These are phyloP conservation scores for Chrosomus eos DNA, from an alignment of 2,797 vertebrate genomes.

Conservation along the genomic window DNA sequence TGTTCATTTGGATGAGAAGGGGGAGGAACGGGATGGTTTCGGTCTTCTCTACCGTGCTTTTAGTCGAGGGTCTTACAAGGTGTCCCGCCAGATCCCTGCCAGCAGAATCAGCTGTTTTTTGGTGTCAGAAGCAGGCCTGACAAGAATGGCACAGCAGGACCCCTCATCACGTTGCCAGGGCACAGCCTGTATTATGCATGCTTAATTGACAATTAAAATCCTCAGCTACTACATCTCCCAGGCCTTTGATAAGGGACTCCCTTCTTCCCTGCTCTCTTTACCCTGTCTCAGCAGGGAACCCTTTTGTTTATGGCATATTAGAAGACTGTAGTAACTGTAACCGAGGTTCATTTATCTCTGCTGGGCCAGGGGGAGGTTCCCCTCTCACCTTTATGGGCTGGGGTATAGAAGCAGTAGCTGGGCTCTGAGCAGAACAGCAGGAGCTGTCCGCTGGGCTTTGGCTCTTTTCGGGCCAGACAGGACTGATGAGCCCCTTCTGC, in stretches of 20 bases:
- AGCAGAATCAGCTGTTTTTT: constrained; percentile 98
- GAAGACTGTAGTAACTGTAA: constrained; percentile 90
- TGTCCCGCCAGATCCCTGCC: constrained; percentile 87
- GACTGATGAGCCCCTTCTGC: constrained; percentile 84
- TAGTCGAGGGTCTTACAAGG: constrained; percentile 90
- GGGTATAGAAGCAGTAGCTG: constrained; percentile 68
- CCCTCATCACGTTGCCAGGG: constrained; percentile 89
- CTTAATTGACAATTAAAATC: constrained; percentile 99
- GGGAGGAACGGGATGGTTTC: constrained; percentile 41
- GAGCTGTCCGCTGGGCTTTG: constrained; percentile 85
- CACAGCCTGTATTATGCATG: constrained; percentile 91
- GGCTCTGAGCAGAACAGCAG: constrained; percentile 84
- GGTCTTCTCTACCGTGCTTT: constrained; percentile 65
- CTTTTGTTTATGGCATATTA: constrained; percentile 92
- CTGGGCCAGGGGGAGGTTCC: constrained; percentile 79
- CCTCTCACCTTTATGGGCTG: constrained; percentile 75
- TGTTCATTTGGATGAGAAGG: constrained; percentile 54
- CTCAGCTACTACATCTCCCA: constrained; percentile 84
- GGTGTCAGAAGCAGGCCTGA: constrained; percentile 81
- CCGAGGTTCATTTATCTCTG: constrained; percentile 90
- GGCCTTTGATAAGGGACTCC: constrained; percentile 89
- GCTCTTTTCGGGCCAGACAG: constrained; percentile 85
- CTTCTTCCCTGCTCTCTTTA: constrained; percentile 83
- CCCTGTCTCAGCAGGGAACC: constrained; percentile 79
- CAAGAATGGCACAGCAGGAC: constrained; percentile 89